Conservation (phyloP, 2,797 vertebrate species). For the Lithobates pipiens region DNA sequence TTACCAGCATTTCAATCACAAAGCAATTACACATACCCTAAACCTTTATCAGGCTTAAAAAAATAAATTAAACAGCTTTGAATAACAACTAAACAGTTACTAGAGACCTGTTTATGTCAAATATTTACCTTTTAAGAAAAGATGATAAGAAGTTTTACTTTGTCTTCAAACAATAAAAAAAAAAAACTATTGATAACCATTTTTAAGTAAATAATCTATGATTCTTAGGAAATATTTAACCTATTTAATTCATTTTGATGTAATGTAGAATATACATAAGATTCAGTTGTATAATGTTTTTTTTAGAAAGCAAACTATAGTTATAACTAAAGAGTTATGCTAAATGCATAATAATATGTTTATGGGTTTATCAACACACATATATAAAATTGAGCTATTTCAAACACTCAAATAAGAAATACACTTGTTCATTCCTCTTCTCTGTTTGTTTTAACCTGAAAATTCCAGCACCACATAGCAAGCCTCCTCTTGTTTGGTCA, state of each 20-base stretch:
- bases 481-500: conserved; percentile 70
- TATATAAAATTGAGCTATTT: conserved; percentile 24
- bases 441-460: conserved; percentile 69
- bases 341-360: conserved; percentile 10
- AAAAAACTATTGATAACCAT: neutral
- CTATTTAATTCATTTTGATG: neutral
- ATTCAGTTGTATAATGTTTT: neutral
- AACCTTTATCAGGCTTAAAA: neutral
- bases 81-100: neutral
- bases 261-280: neutral
- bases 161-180: neutral
- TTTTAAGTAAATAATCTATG: neutral
- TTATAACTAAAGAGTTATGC: neutral
- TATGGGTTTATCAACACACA: neutral
- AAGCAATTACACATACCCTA: neutral
- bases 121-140: neutral
- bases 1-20: neutral
- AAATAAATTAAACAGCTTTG: neutral
- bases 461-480: conserved; percentile 69
- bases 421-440: conserved; percentile 38
- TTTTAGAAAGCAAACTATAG: neutral
- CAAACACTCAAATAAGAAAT: conserved; percentile 29
- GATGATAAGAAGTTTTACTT: neutral
- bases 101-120: neutral
- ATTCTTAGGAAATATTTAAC: neutral